phyloP scores from a whole-genome alignment of 1,140 invertebrate species.

The Musca vetustissima region DNA sequence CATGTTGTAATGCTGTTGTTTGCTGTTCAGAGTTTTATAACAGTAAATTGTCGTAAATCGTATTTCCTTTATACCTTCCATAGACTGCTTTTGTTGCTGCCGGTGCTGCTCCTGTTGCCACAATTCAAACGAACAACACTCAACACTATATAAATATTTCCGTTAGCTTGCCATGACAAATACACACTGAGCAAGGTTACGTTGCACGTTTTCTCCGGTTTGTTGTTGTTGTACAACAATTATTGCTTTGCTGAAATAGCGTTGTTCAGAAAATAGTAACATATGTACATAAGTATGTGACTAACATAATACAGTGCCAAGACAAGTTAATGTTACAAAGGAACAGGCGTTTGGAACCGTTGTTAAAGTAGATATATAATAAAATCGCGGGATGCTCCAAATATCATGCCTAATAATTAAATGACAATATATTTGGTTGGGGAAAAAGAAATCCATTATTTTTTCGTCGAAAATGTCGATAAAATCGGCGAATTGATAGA shows the following conservation, averaged over 20 bases:
- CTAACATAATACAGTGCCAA: not conserved
- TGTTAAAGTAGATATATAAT: too few species aligned
- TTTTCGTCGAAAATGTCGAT: too few species aligned
- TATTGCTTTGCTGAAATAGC: not conserved
- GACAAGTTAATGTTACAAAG: too few species aligned
- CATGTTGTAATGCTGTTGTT: conserved; percentile 17
- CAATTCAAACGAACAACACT: not conserved
- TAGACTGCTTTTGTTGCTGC: too few species aligned
- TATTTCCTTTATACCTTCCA: conserved; percentile 6
- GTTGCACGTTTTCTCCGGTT: not conserved
- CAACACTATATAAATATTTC: conserved; percentile 20
- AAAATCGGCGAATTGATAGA: too few species aligned
- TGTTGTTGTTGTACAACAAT: not conserved
- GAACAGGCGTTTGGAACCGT: too few species aligned
- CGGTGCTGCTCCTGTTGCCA: too few species aligned
- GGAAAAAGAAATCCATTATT: too few species aligned
- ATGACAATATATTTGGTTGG: too few species aligned
- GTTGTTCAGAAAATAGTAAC: not conserved
- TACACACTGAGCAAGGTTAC: not conserved
- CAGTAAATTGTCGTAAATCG: conserved; percentile 23
- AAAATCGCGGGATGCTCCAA: too few species aligned
- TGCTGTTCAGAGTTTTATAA: too few species aligned
- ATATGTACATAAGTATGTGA: not conserved
- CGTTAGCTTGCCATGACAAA: conserved; percentile 9
- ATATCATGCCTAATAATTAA: too few species aligned